Conservation (phyloP, 1,140 invertebrate genomes). For the Drosophila sturtevanti region DNA sequence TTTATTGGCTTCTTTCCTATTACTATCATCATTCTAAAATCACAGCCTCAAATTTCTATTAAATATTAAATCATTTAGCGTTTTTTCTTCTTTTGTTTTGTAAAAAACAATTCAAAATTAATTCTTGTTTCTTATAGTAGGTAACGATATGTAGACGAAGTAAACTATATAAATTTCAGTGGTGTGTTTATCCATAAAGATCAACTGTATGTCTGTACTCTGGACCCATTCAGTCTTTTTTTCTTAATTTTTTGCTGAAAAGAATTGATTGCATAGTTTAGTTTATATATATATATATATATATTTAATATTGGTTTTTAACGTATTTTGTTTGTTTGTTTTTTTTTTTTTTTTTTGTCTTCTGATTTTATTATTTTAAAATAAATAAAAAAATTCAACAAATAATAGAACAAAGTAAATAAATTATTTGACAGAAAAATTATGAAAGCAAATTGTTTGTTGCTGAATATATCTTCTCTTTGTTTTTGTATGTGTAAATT, state of each 20-base stretch:
- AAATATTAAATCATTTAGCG: too few relatives aligned
- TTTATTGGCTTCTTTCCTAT: neutral
- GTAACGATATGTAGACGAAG: neutral
- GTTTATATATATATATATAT: neutral
- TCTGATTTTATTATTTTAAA: constrained; percentile 56
- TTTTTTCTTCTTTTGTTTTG: too few relatives aligned
- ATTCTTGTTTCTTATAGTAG: too few relatives aligned
- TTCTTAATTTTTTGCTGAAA: constrained; percentile 55
- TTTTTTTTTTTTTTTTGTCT: constrained; percentile 21
- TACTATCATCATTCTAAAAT: neutral
- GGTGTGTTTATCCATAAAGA: constrained; percentile 1
- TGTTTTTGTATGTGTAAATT: constrained; percentile 20
- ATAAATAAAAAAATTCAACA: constrained; percentile 69
- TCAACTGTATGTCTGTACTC: constrained; percentile 28
- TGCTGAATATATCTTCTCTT: neutral
- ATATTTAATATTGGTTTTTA: neutral
- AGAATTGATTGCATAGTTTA: constrained; percentile 3
- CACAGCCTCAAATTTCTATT: neutral
- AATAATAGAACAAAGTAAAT: constrained; percentile 72
- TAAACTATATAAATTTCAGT: neutral
- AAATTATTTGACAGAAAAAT: constrained; percentile 57
- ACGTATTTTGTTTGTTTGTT: constrained; percentile 1
- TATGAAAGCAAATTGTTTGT: constrained; percentile 32
- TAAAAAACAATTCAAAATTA: too few relatives aligned
- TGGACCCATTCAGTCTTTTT: constrained; percentile 45